Conservation (phyloP, 2,888 invertebrate species). For the Megamerina dolium region DNA sequence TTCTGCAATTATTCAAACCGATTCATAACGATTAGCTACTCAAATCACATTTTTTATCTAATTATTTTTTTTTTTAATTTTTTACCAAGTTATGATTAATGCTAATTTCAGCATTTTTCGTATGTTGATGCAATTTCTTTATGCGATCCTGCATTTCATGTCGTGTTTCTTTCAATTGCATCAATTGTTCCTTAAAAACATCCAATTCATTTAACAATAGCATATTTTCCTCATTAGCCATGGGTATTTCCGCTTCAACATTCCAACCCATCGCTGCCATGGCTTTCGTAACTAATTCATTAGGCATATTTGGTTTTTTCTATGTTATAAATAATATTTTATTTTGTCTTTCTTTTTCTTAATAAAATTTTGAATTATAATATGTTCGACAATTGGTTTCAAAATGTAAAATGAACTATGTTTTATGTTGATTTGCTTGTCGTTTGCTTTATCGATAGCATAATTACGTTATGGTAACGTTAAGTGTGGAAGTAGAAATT, state of each 20-base stretch:
- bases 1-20: constrained; percentile 49
- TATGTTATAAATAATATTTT: neutral
- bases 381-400: neutral
- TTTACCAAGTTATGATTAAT: constrained; percentile 55
- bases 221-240: constrained; percentile 69
- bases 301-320: constrained; percentile 18
- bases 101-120: constrained; percentile 52
- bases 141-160: constrained; percentile 50
- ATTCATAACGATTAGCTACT: too few relatives aligned
- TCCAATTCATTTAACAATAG: constrained; percentile 49
- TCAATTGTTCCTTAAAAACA: constrained; percentile 50
- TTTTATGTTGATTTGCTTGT: too few relatives aligned
- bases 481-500: too few relatives aligned
- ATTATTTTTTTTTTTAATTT: too few relatives aligned
- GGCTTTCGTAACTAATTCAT: constrained; percentile 34
- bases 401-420: neutral
- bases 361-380: neutral
- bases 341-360: neutral
- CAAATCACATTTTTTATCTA: too few relatives aligned
- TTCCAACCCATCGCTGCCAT: constrained; percentile 41
- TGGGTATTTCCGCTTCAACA: constrained; percentile 69
- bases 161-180: constrained; percentile 48
- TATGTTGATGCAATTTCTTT: constrained; percentile 51
- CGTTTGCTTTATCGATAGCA: too few relatives aligned
- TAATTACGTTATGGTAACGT: too few relatives aligned